Base-by-base conservation (phyloP, 2,888 invertebrate species). In the Coleophora flavipennella region DNA sequence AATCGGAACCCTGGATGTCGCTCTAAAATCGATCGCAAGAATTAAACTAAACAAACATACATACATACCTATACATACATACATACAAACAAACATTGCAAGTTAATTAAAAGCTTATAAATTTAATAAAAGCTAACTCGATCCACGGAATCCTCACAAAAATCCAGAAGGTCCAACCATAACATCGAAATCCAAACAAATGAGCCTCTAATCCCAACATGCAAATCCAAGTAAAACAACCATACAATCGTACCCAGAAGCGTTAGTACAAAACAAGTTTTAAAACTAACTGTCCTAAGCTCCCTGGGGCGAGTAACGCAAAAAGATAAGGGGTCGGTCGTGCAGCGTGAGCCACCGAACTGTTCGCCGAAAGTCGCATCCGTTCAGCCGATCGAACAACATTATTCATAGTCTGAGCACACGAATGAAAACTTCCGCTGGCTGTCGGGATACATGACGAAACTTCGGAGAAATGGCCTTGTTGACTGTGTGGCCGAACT, bases 361-460 rank as follows among this genome's bases (percentile, higher is more conserved):
- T 42, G 41, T 36, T 14, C 48, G 40, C 56, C 59, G 68, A 67
- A 65, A 62, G 59, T 42, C 41, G 47, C 57, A 62, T 68, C 68
- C 67, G 62, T 53, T 53, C 40, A 46, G 49, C 45, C 57, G 55
- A 53, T 50, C 62, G 59, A 53, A 52, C 49, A 51, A 51, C 59
- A 59, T 68, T 68, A 71, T 67, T 71, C 70, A 70, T 64, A 59
- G 62, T 55, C 49, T 45, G 50, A 43, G 56, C 53, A 46, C 59
- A 57, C 50, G 54, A 62, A 59, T 51, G 50, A 56, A 63, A 69
- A 71, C 70, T 70, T 70, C 64, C 64, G 56, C 40, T 38, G 25
- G 20, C 20, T 20, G 43, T 32, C 34, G 42, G 40, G 46, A 50
- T 47, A 53, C 49, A 55, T 42, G 48, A 37, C 42, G 44, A 62